Evolutionary conservation across 2,797 vertebrate genomes (phyloP), one percentile per base, ranked within the genome.

Genomic region (Myotis pilosus): DNA sequence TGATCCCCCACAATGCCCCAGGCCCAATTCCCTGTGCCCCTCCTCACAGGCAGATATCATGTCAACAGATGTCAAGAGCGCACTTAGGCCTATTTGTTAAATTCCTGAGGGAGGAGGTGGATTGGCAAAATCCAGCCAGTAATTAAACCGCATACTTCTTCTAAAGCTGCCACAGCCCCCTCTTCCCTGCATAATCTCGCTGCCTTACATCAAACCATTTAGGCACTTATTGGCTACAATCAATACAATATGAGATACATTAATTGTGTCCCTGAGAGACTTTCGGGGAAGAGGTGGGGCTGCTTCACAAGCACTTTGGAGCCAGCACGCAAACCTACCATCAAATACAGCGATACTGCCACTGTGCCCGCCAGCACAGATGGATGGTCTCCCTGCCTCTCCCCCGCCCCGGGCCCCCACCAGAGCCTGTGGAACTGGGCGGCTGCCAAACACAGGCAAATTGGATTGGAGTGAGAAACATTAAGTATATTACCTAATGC

Each of bases 91-190:
- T 98, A 97, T 98, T 98, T 98, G 98, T 98, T 98, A 98, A 98
- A 98, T 97, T 98, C 98, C 98, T 98, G 38, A 81, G 97, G 16
- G 91, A 97, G 97, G 97, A 95, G 94, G 95, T 8, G 96, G 97
- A 98, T 97, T 96, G 98, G 97, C 2, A 23, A 98, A 98, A 98
- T 97, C 97, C 97, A 98, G 98, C 97, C 98, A 96, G 97, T 98
- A 98, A 98, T 98, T 98, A 98, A 98, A 98, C 98, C 97, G 76
- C 98, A 98, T 98, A 97, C 98, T 98, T 98, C 98, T 98, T 98
- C 97, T 95, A 96, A 97, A 96, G 96, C 96, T 91, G 95, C 95
- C 96, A 96, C 96, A 92, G 81, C 94, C 95, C 95, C 92, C 88
- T 96, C 96, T 96, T 68, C 94, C 97, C 83, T 94, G 97, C 97